Percentiles rank a stretch among this genome's conserved stretches.
Conservation (phyloP, 2,797 vertebrate genomes). For the Gadopsis bispinosus region DNA sequence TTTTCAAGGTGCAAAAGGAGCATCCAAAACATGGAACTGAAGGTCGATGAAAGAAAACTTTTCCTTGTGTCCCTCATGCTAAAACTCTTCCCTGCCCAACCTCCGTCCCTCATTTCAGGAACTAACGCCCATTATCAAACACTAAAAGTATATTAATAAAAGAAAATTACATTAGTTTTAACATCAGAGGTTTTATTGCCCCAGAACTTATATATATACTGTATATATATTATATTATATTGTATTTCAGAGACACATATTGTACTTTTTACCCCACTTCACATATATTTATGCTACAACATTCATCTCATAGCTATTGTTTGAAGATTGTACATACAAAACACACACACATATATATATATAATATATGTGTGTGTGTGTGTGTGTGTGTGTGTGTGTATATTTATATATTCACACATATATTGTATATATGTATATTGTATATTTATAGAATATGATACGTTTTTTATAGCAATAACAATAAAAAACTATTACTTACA, state of each 20-base stretch:
- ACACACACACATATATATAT: too few relatives aligned
- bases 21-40: conserved; percentile 35
- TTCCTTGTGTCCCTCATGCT: background rate
- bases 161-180: background rate
- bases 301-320: background rate
- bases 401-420: too few relatives aligned
- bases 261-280: background rate
- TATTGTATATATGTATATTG: too few relatives aligned
- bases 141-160: background rate
- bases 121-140: background rate
- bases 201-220: background rate
- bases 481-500: background rate
- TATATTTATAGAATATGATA: background rate
- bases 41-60: conserved; percentile 19
- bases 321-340: background rate
- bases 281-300: background rate
- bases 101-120: background rate
- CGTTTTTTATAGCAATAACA: background rate
- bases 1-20: conserved; percentile 39
- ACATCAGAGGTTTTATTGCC: background rate
- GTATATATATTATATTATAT: background rate
- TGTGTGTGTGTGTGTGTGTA: too few relatives aligned
- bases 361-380: too few relatives aligned
- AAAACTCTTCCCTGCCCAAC: background rate
- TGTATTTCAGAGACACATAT: background rate